Evolutionary conservation across 2,113 vertebrate genomes (phyloP).

Genomic region (Ceratotherium simum): DNA sequence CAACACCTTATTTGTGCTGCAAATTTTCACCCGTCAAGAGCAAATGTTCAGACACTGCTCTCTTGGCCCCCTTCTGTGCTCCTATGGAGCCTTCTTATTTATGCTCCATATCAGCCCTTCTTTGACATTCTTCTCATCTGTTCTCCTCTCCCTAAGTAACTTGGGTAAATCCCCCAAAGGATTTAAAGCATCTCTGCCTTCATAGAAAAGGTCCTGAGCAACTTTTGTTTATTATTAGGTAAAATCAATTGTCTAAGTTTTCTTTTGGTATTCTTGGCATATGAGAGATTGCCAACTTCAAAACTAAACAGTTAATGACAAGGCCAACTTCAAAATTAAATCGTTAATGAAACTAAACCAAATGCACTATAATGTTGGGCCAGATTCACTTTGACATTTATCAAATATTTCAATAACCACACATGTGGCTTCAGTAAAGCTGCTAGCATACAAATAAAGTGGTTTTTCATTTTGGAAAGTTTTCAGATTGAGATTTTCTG

Average conservation of each 20-base stretch:
- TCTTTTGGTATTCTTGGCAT: slow-evolving; percentile 50
- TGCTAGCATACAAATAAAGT: slow-evolving; percentile 69
- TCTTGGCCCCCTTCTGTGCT: not conserved
- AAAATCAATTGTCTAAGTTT: slow-evolving; percentile 51
- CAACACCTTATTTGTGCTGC: not conserved
- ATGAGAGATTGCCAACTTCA: slow-evolving; percentile 33
- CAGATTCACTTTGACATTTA: slow-evolving; percentile 62
- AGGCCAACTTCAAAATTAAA: slow-evolving; percentile 67
- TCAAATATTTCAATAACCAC: slow-evolving; percentile 60
- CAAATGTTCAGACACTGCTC: not conserved
- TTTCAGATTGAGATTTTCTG: slow-evolving; percentile 62
- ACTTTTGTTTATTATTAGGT: slow-evolving; percentile 53
- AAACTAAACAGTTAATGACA: slow-evolving; percentile 74
- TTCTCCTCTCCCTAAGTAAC: not conserved
- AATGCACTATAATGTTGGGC: slow-evolving; percentile 57
- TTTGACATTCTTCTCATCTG: not conserved
- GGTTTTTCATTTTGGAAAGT: slow-evolving; percentile 38
- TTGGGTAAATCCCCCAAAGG: not conserved
- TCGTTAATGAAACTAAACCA: slow-evolving; percentile 72
- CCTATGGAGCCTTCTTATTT: not conserved
- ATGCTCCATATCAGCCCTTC: not conserved
- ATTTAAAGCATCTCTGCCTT: not conserved
- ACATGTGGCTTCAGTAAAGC: slow-evolving; percentile 51
- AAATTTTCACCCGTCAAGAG: not conserved
- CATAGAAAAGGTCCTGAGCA: not conserved